phyloP scores from a whole-genome alignment of 2,797 vertebrate species.

The Mareca penelope region DNA sequence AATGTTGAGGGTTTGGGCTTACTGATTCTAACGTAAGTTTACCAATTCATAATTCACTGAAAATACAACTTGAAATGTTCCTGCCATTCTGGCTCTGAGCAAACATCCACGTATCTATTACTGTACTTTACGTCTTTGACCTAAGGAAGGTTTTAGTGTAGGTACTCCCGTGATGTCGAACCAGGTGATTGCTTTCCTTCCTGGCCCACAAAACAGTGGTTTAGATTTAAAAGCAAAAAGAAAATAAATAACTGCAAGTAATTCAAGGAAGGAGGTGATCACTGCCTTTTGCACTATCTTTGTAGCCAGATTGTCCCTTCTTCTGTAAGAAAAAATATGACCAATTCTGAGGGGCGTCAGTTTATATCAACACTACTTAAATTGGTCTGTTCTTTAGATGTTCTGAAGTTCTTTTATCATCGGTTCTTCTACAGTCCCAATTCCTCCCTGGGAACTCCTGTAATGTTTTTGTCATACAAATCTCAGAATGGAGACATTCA shows the following conservation, averaged over 20 bases:
- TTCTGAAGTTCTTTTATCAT: not conserved
- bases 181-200: not conserved
- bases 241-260: not conserved
- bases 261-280: not conserved
- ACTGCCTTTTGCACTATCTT: not conserved
- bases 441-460: not conserved
- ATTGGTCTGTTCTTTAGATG: not conserved
- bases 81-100: not conserved
- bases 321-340: not conserved
- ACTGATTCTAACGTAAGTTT: not conserved
- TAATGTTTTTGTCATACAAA: not conserved
- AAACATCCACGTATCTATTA: fast-evolving
- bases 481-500: not conserved
- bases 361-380: not conserved
- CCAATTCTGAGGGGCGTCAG: not conserved
- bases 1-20: not conserved
- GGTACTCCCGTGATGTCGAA: not conserved
- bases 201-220: not conserved
- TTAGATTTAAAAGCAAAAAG: not conserved
- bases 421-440: not conserved
- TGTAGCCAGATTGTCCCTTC: not conserved
- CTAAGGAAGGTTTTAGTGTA: not conserved
- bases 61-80: not conserved
- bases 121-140: not conserved
- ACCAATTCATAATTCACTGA: not conserved